phyloP scores from a whole-genome alignment of 1,140 invertebrate genomes.

The Megathymus violae region DNA sequence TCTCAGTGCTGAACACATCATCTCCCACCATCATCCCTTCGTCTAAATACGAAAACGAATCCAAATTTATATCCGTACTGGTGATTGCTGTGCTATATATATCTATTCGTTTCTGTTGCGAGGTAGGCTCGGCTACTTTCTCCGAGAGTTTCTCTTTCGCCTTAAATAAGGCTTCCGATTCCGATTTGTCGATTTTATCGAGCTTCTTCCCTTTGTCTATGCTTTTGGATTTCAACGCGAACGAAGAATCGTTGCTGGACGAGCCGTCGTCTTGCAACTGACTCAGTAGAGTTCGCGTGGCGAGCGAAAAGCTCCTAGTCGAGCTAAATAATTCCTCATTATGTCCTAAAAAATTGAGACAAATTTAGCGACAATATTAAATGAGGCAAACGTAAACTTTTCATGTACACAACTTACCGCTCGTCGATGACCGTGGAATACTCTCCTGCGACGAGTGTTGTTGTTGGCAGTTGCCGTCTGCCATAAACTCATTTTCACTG shows the following conservation, averaged over 20 bases:
- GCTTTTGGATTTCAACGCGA: conserved; percentile 68
- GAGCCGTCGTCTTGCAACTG: conserved; percentile 81
- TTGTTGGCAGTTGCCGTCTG: conserved; percentile 53
- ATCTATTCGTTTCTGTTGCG: conserved; percentile 76
- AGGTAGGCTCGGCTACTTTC: conserved; percentile 71
- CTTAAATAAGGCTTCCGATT: conserved; percentile 71
- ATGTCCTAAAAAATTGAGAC: conserved; percentile 67
- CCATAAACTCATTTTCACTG: conserved; percentile 76
- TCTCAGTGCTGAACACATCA: conserved; percentile 65
- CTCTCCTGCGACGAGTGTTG: conserved; percentile 60
- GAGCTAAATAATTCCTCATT: conserved; percentile 68
- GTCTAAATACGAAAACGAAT: conserved; percentile 81
- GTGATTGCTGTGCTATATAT: conserved; percentile 80
- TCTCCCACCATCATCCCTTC: conserved; percentile 78
- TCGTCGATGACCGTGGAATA: conserved; percentile 57
- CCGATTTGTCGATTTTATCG: conserved; percentile 62
- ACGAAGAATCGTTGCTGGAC: conserved; percentile 81
- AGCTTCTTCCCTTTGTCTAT: conserved; percentile 50
- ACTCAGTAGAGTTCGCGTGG: conserved; percentile 76
- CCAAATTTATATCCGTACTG: conserved; percentile 79
- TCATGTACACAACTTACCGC: conserved; percentile 61
- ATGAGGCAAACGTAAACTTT: conserved; percentile 24
- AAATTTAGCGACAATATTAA: conserved; percentile 33
- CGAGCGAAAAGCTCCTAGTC: conserved; percentile 62
- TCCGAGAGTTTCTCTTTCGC: conserved; percentile 74